A percentile compares a stretch with the other conserved stretches of the same genome.
Conservation (phyloP, 2,113 vertebrate species). For the Tenebrosternarchus preto region DNA sequence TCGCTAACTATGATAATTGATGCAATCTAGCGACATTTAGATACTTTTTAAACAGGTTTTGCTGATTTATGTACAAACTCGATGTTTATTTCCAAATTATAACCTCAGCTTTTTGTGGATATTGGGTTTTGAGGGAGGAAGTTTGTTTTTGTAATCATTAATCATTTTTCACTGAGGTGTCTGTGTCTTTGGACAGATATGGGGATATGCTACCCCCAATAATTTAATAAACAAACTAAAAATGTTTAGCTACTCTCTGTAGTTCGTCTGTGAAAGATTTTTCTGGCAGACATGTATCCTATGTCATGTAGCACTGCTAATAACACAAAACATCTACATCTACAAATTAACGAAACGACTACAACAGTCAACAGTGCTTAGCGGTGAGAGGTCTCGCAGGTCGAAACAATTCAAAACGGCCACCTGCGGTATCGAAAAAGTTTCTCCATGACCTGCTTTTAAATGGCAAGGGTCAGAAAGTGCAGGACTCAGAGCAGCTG, state of each 20-base stretch:
- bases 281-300: no score
- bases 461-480: conserved; percentile 21
- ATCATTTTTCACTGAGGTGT: neutral
- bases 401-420: conserved; percentile 1
- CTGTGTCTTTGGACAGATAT: neutral
- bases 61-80: no score
- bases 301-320: neutral
- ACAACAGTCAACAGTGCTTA: neutral
- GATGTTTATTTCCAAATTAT: no score
- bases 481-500: conserved; percentile 22
- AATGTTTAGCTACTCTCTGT: neutral
- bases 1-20: no score
- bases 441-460: conserved; percentile 34
- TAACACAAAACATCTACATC: neutral
- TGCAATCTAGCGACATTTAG: no score
- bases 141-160: neutral
- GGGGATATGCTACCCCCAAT: neutral
- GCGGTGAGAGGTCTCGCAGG: neutral
- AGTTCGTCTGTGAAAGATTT: no score
- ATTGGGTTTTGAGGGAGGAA: neutral
- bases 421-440: neutral
- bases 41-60: no score
- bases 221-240: conserved; percentile 19
- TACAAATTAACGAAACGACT: neutral
- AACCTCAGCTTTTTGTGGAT: conserved; percentile 9